These are phyloP conservation scores for Agrotis segetum DNA, from an alignment of 2,888 invertebrate genomes.

Conservation along the genomic window DNA sequence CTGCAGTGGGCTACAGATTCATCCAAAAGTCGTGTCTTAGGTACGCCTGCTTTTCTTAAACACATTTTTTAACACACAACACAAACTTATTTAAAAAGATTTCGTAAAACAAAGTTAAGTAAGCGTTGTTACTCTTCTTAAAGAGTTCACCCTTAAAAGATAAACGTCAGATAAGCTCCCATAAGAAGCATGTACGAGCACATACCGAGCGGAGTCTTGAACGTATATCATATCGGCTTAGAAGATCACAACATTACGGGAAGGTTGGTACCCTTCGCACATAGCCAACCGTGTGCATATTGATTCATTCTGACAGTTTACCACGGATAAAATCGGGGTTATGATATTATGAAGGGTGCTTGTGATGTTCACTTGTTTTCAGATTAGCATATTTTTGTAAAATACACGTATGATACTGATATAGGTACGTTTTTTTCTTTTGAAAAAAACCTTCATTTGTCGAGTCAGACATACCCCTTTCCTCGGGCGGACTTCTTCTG, in stretches of 20 bases:
- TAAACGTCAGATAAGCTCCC: conserved; percentile 31
- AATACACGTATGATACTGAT: no score
- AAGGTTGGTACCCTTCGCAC: conserved; percentile 17
- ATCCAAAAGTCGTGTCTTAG: background rate
- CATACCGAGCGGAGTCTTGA: conserved; percentile 24
- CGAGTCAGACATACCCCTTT: no score
- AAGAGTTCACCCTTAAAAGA: conserved; percentile 36
- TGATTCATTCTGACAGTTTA: conserved; percentile 42
- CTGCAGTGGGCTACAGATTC: no score
- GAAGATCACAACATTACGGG: conserved; percentile 34
- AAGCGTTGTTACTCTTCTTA: conserved; percentile 38
- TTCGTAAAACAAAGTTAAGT: conserved; percentile 28
- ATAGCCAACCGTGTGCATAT: conserved; percentile 25
- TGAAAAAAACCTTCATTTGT: no score
- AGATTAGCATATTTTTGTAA: background rate
- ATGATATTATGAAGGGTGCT: background rate
- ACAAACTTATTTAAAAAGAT: conserved; percentile 29
- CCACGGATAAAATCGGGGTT: conserved; percentile 11
- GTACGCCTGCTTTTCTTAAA: background rate
- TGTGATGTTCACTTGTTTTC: conserved; percentile 1
- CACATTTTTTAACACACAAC: conserved; percentile 1
- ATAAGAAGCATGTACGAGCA: conserved; percentile 19
- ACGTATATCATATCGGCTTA: conserved; percentile 30
- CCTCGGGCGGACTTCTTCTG: no score
- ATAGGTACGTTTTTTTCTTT: no score